Base-by-base conservation (phyloP, 2,797 vertebrate genomes). In the Tachyglossus aculeatus region DNA sequence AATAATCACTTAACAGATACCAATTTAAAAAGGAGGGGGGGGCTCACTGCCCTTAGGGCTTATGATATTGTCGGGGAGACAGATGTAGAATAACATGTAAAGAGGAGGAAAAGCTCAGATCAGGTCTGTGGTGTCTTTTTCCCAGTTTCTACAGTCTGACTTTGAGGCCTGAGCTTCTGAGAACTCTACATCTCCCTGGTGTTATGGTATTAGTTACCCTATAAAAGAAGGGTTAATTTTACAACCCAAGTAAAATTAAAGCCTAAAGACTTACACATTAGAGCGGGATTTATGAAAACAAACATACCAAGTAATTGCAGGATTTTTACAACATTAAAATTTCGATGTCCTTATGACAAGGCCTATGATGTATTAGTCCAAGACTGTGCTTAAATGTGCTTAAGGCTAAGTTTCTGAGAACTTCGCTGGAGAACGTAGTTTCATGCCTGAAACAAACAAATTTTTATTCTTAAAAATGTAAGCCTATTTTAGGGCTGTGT, bases 221-320 rank as follows among this genome's bases (percentile, higher is more conserved):
- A 85, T 87, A 87, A 87, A 87, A 85, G 68, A 74, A 51, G 80
- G 74, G 82, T 80, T 87, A 85, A 85, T 85, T 85, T 85, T 87
- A 87, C 71, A 85, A 72, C 80, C 53, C 78, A 78, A 75, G 76
- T 83, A 83, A 77, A 79, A 76, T 63, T 59, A 71, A 83, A 80
- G 85, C 82, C 85, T 81, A 80, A 83, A 78, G 66, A 3, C 76
- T 74, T 87, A 78, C 74, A 16, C 66, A 36, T 85, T 69, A 55
- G 78, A 73, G 52, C 54, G 69, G 78, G 82, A 81, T 87, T 85
- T 87, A 83, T 85, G 80, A 83, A 78, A 78, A 78, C 78, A 81
- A 83, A 80, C 80, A 74, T 24, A 4, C 43, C 29, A 41, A 70
- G 56, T 67, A 47, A 70, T 47, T 45, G 50, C 50, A 64, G 65